These are phyloP conservation scores for Lagenorhynchus albirostris DNA, from an alignment of 2,113 vertebrate genomes.

Conservation along the genomic window DNA sequence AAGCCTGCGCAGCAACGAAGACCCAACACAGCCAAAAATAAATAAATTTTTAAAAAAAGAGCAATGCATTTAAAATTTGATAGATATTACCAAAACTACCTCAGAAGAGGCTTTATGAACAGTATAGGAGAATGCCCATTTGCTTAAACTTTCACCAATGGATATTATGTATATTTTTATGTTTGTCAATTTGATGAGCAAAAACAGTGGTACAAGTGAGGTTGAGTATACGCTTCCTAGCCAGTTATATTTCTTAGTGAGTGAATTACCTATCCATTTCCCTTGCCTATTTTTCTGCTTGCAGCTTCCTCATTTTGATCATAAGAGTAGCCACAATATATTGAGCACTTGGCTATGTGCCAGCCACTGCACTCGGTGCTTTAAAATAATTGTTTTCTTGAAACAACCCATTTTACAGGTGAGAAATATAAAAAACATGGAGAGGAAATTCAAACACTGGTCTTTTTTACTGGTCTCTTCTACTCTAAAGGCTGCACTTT, in stretches of 20 bases:
- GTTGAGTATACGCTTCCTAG: not conserved
- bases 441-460: not conserved
- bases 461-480: constrained; percentile 11
- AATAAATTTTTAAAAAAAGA: not conserved
- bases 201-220: not conserved
- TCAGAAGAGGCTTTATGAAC: not conserved
- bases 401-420: constrained; percentile 1
- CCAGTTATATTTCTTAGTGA: not conserved
- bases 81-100: not conserved
- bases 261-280: not conserved
- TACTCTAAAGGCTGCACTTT: not conserved
- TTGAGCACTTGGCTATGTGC: not conserved
- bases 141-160: constrained; percentile 34
- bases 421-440: not conserved
- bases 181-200: not conserved
- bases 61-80: not conserved
- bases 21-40: no score
- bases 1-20: no score
- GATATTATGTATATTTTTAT: not conserved
- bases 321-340: not conserved
- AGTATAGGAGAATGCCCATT: not conserved
- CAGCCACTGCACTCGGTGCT: not conserved
- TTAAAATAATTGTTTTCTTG: not conserved
- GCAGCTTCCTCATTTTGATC: constrained; percentile 7
- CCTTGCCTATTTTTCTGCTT: constrained; percentile 17